Evolutionary conservation across 2,888 invertebrate genomes (phyloP).

Genomic region (Sphaerophoria rueppellii): DNA sequence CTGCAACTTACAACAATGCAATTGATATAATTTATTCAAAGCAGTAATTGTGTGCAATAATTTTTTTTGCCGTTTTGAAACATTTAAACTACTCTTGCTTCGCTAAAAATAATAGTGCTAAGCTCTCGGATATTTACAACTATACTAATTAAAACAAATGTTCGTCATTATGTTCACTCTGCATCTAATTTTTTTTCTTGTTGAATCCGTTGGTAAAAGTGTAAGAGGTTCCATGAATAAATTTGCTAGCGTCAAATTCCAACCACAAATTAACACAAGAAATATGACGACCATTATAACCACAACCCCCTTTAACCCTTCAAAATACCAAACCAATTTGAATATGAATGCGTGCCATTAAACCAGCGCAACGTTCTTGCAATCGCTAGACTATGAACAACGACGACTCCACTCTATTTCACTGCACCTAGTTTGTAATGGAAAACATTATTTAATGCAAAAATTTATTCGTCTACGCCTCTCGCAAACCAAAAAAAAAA

Average conservation of each 20-base stretch:
- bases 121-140: neutral
- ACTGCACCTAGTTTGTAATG: conserved; percentile 29
- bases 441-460: conserved; percentile 51
- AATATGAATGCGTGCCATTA: conserved; percentile 69
- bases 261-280: conserved; percentile 9
- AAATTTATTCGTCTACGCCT: conserved; percentile 27
- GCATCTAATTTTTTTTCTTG: no score
- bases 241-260: conserved; percentile 32
- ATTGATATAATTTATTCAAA: conserved; percentile 9
- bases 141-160: neutral
- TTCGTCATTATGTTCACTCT: neutral
- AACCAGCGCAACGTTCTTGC: neutral
- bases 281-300: conserved; percentile 39
- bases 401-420: neutral
- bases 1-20: no score
- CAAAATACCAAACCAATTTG: conserved; percentile 63
- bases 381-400: neutral
- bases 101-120: neutral
- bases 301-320: conserved; percentile 44
- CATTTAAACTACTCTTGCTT: neutral
- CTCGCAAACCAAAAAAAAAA: neutral
- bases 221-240: conserved; percentile 13
- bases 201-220: no score
- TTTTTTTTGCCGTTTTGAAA: neutral
- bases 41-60: no score